These are phyloP conservation scores for Tetramorium parvispinum DNA, from an alignment of 1,140 invertebrate genomes.

Conservation along the genomic window DNA sequence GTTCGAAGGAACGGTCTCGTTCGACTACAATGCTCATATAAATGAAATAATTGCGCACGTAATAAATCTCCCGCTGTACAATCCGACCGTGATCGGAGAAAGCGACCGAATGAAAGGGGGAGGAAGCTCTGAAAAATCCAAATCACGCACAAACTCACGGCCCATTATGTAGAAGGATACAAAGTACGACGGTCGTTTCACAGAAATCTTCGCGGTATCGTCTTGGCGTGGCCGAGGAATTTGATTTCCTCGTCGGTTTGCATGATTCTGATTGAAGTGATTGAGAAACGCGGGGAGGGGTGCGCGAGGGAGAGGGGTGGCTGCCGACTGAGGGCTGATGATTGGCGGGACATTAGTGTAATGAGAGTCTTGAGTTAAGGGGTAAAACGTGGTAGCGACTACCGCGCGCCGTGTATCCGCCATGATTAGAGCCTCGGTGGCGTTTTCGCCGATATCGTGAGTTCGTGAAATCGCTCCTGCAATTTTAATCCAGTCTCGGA, in stretches of 20 bases:
- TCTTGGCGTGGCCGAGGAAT: slow-evolving; percentile 47
- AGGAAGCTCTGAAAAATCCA: background rate
- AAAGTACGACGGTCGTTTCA: slow-evolving; percentile 28
- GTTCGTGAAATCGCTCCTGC: slow-evolving; percentile 79
- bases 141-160: background rate
- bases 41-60: slow-evolving; percentile 31
- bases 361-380: slow-evolving; percentile 81
- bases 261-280: slow-evolving; percentile 82
- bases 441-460: slow-evolving; percentile 78
- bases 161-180: background rate
- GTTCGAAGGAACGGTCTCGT: slow-evolving; percentile 25
- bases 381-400: slow-evolving; percentile 81
- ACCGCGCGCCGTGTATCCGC: slow-evolving; percentile 75
- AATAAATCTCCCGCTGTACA: background rate
- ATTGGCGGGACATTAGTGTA: slow-evolving; percentile 83
- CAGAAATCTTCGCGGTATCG: slow-evolving; percentile 49
- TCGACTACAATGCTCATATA: background rate
- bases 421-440: slow-evolving; percentile 82
- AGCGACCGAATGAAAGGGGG: background rate
- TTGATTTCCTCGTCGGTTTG: slow-evolving; percentile 79
- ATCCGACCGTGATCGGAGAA: background rate
- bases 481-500: slow-evolving; percentile 80
- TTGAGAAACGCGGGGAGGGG: slow-evolving; percentile 72
- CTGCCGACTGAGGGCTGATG: slow-evolving; percentile 78
- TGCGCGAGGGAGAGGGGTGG: slow-evolving; percentile 69